Percentiles rank a stretch among this genome's conserved stretches.
phyloP scores from a whole-genome alignment of 2,113 vertebrate genomes.

The Coregonus clupeaformis region DNA sequence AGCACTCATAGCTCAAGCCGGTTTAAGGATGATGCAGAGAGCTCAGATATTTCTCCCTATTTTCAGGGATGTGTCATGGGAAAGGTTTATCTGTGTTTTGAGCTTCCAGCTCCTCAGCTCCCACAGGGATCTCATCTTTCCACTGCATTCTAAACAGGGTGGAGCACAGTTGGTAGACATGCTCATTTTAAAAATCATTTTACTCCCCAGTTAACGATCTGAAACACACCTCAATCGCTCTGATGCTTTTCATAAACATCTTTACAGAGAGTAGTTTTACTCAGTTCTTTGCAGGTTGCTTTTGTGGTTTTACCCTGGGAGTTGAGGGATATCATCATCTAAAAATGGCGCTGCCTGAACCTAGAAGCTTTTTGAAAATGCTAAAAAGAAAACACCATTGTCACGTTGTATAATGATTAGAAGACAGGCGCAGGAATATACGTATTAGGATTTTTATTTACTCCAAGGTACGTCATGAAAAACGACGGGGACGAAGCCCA shows the following conservation, averaged over 20 bases:
- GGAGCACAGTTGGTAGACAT: conserved; percentile 46
- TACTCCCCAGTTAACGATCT: conserved; percentile 53
- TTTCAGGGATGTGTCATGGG: conserved; percentile 65
- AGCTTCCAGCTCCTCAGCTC: conserved; percentile 60
- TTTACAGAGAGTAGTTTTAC: conserved; percentile 42
- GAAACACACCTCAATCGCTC: conserved; percentile 37
- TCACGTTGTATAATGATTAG: too few species aligned
- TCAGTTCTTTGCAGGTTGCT: conserved; percentile 16
- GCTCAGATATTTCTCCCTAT: conserved; percentile 60
- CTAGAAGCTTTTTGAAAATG: background rate
- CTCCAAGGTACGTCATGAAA: too few species aligned
- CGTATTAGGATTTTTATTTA: too few species aligned
- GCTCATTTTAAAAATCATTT: conserved; percentile 55
- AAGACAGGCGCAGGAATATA: too few species aligned
- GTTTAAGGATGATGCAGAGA: conserved; percentile 63
- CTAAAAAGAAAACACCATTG: background rate
- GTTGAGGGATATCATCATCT: background rate
- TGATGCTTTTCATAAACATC: conserved; percentile 32
- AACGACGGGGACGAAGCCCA: too few species aligned
- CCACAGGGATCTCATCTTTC: conserved; percentile 55
- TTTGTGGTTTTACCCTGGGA: background rate
- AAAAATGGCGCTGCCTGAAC: background rate
- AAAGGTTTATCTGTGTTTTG: conserved; percentile 60
- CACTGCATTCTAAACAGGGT: conserved; percentile 58
- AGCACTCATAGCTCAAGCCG: conserved; percentile 60